Conservation (phyloP, 2,797 vertebrate species). For the Lacerta viridis region DNA sequence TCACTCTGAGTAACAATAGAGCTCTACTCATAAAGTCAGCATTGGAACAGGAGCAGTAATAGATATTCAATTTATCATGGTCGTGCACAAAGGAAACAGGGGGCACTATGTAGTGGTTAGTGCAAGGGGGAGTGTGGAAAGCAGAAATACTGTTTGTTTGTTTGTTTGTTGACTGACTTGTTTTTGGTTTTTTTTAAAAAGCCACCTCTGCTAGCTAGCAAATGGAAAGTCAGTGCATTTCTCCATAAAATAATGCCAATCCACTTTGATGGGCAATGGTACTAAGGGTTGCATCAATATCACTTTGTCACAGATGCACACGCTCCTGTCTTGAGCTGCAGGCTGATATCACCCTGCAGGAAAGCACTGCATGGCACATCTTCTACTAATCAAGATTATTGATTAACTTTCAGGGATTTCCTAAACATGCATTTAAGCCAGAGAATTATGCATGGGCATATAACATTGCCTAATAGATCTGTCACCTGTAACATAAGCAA, state of each 20-base stretch:
- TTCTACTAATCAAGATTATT: not conserved
- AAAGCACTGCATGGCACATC: not conserved
- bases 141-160: conserved; percentile 17
- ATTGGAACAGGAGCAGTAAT: conserved; percentile 24
- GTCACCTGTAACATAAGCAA: not conserved
- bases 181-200: too few relatives aligned
- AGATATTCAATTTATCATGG: not conserved
- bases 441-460: not conserved
- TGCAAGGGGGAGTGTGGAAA: accelerated
- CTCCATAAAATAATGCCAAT: conserved; percentile 43
- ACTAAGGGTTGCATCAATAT: conserved; percentile 31
- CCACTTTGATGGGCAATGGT: conserved; percentile 42
- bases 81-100: accelerated
- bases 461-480: not conserved
- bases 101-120: accelerated
- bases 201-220: not conserved
- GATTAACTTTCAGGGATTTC: not conserved
- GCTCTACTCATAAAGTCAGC: not conserved
- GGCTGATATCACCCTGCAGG: too few relatives aligned
- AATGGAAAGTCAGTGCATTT: conserved; percentile 52
- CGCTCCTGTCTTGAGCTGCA: not conserved
- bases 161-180: conserved; percentile 22
- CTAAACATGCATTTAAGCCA: not conserved
- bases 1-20: not conserved
- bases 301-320: not conserved